Base-by-base conservation (phyloP, 2,888 invertebrate species). In the Trichopria drosophilae region DNA sequence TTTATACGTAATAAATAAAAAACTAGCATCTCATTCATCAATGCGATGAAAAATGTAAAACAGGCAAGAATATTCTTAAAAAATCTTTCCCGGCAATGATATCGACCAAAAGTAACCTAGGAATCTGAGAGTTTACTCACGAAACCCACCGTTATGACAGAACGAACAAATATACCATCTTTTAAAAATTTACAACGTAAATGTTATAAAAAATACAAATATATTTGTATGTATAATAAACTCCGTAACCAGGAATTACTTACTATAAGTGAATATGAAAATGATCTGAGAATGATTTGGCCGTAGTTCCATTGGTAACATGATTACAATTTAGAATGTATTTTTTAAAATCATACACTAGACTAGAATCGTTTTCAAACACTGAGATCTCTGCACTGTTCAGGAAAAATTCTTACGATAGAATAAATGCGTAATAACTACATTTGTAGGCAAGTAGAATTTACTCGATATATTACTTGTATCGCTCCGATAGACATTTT, bases 341-440 rank as follows among this genome's bases (percentile, higher is more conserved):
- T 60, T 58, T 52, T 55, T 40, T 53, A 60, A 60, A 58, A 58
- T 43, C 55, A 63, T 59, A 61, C 41, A 59, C 55, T 63, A 61
- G 60, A 65, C 63, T 61, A 62, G 63, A 60, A 61, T 57, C 59
- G 53, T 64, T 58, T 49, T 60, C 65, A 68, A 63, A 68, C 64
- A 66, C 55, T 65, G 66, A 68, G 62, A 68, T 60, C 59, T 63
- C 63, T 62, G 61, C 59, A 59, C 63, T 61, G 58, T 61, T 63
- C 61, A 60, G 60, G 59, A 59, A 56, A 61, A 63, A 59, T 57
- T 60, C 59, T 60, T 64, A 61, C 60, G 63, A 58, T 66, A 65
- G 57, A 50, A 64, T 64, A 63, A 62, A 62, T 64, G 63, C 59
- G 52, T 61, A 62, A 62, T 55, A 57, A 60, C 62, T 66, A 67